phyloP scores from a whole-genome alignment of 2,113 vertebrate genomes.

The Lontra canadensis region DNA sequence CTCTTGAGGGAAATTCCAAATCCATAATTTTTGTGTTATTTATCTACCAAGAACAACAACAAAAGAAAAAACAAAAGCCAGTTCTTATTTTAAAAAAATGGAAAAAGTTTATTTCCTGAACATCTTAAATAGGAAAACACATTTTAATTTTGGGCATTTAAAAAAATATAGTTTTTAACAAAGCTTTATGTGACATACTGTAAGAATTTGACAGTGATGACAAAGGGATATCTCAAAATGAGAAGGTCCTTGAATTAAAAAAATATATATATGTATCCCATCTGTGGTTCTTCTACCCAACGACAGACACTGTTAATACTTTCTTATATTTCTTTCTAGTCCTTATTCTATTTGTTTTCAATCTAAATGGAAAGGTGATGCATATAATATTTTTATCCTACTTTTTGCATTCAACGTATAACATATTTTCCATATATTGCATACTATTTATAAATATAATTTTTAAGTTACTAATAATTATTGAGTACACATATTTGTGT shows the following conservation, averaged over 20 bases:
- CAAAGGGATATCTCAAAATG: neutral
- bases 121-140: neutral
- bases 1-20: neutral
- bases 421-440: neutral
- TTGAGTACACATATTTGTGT: neutral
- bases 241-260: neutral
- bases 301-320: neutral
- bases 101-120: neutral
- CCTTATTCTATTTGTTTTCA: neutral
- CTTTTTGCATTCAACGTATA: neutral
- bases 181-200: neutral
- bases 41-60: neutral
- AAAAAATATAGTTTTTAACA: neutral
- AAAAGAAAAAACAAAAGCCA: conserved; percentile 9
- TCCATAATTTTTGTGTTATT: neutral
- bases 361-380: neutral
- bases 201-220: neutral
- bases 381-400: neutral
- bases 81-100: neutral
- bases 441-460: neutral
- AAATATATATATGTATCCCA: neutral
- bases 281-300: neutral
- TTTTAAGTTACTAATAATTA: neutral
- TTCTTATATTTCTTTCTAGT: neutral
- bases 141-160: neutral